Conservation (phyloP, 2,888 invertebrate species). For the Dynastes hyllus region DNA sequence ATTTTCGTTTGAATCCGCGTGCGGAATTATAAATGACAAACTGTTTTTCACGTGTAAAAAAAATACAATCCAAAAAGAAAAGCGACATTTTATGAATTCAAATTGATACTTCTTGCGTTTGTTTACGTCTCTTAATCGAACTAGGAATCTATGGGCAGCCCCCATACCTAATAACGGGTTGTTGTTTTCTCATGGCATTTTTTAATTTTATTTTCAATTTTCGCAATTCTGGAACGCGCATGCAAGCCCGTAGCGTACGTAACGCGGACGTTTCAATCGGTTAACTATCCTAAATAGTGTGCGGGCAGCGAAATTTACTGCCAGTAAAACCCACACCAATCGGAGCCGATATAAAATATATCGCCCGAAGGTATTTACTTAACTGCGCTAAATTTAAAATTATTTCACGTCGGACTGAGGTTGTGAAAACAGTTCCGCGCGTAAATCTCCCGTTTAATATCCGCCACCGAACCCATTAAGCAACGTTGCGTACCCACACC, state of each 20-base stretch:
- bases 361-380: conserved; percentile 37
- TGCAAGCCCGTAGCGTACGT: background rate
- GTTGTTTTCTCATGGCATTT: too few relatives aligned
- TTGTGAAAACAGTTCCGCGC: conserved; percentile 38
- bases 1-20: too few relatives aligned
- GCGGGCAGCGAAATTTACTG: conserved; percentile 30
- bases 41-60: too few relatives aligned
- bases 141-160: too few relatives aligned
- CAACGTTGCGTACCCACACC: conserved; percentile 16
- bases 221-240: background rate
- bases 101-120: too few relatives aligned
- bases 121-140: too few relatives aligned
- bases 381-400: conserved; percentile 41
- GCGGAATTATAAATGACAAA: too few relatives aligned
- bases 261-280: conserved; percentile 18
- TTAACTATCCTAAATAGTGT: conserved; percentile 16
- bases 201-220: background rate
- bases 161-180: too few relatives aligned
- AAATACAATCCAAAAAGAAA: too few relatives aligned
- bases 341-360: conserved; percentile 33
- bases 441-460: conserved; percentile 38
- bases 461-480: conserved; percentile 26
- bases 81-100: too few relatives aligned
- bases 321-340: conserved; percentile 38
- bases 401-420: conserved; percentile 16